Conservation (phyloP, 2,888 invertebrate genomes). For the Biston betularia region DNA sequence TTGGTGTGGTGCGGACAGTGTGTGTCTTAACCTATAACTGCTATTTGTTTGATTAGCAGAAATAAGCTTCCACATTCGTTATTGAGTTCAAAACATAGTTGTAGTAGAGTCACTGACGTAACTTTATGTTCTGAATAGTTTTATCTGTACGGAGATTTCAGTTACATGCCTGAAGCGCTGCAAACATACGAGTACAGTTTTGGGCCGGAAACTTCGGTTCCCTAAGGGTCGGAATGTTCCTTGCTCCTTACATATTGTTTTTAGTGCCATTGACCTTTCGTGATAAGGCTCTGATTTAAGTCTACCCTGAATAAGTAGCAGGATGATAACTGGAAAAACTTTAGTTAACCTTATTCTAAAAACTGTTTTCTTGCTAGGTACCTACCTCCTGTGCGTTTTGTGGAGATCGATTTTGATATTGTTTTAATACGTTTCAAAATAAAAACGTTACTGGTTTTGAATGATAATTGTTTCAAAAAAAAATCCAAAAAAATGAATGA, state of each 20-base stretch:
- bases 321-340: slow-evolving; percentile 16
- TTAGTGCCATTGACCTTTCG: slow-evolving; percentile 40
- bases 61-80: too few species aligned
- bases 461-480: too few species aligned
- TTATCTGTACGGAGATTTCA: slow-evolving; percentile 17
- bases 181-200: slow-evolving; percentile 48
- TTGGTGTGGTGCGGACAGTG: too few species aligned
- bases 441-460: too few species aligned
- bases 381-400: too few species aligned
- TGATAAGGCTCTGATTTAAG: slow-evolving; percentile 43
- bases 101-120: background rate
- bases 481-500: too few species aligned
- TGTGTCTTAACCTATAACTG: too few species aligned
- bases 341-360: too few species aligned
- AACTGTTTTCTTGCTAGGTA: too few species aligned
- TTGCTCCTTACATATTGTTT: slow-evolving; percentile 31
- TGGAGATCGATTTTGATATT: too few species aligned
- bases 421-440: too few species aligned
- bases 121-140: slow-evolving; percentile 16
- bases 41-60: too few species aligned
- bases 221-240: slow-evolving; percentile 46
- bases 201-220: slow-evolving; percentile 48
- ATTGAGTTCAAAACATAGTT: background rate
- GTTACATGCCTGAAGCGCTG: slow-evolving; percentile 40
- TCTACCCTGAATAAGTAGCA: slow-evolving; percentile 40